A percentile compares a stretch with the other conserved stretches of the same genome.
Conservation (phyloP, 2,113 vertebrate species). For the Mesoclemmys tuberculata region DNA sequence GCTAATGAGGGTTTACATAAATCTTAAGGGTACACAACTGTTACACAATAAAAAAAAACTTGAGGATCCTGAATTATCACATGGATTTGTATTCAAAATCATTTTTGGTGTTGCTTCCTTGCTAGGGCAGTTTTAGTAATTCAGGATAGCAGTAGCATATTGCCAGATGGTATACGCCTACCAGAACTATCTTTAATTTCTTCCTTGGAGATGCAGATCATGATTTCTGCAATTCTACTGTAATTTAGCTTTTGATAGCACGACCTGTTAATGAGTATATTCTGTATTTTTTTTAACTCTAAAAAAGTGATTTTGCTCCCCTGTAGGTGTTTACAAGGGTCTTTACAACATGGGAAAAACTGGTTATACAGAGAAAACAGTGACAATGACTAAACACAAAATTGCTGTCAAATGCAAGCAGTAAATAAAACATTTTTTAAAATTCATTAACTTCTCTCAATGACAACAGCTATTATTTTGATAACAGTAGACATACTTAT, state of each 20-base stretch:
- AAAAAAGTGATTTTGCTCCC: not conserved
- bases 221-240: conserved; percentile 35
- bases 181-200: conserved; percentile 71
- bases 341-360: not conserved
- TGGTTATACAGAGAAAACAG: not conserved
- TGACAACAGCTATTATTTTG: conserved; percentile 40
- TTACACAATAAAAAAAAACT: not conserved
- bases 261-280: not conserved
- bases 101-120: not conserved
- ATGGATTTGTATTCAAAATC: not conserved
- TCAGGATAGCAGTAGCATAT: conserved; percentile 12
- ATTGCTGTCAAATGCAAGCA: conserved; percentile 16
- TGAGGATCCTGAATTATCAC: not conserved
- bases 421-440: not conserved
- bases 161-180: conserved; percentile 70
- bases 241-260: not conserved
- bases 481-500: conserved; percentile 31
- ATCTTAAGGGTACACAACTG: not conserved
- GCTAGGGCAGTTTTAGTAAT: conserved; percentile 43
- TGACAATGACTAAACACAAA: not conserved
- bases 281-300: not conserved
- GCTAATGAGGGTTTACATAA: not conserved
- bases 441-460: conserved; percentile 40
- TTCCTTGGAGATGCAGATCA: conserved; percentile 45
- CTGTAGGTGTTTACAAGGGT: not conserved